Conservation (phyloP, 2,888 invertebrate species). For the Ischnura elegans region DNA sequence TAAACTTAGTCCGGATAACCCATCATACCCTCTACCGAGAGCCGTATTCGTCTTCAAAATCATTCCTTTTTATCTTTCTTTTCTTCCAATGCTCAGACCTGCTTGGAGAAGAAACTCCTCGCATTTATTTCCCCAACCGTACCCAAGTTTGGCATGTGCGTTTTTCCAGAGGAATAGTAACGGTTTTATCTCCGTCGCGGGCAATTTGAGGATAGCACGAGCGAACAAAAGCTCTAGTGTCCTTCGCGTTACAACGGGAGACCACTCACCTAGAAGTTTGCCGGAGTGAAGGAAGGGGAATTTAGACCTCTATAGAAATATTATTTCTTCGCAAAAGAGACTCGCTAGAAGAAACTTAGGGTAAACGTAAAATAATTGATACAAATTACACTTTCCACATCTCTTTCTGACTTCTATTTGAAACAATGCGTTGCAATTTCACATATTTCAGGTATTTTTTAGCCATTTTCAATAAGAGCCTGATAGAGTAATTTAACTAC, state of each 20-base stretch:
- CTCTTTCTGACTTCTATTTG: no score
- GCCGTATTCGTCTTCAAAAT: conserved; percentile 5
- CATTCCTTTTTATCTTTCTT: background rate
- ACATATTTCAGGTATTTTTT: no score
- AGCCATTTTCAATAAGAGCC: no score
- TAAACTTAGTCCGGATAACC: background rate
- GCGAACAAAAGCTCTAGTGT: background rate
- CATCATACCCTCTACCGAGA: background rate
- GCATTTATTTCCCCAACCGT: background rate
- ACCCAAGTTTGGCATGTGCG: background rate
- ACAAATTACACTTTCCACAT: no score
- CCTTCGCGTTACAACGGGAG: background rate
- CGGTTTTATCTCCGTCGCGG: conserved; percentile 17
- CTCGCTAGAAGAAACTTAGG: no score
- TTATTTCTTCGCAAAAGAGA: no score
- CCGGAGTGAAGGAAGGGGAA: background rate
- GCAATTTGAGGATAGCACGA: background rate
- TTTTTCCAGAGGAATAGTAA: background rate
- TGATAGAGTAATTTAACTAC: no score
- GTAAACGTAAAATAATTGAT: no score
- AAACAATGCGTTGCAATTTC: no score
- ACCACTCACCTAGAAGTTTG: background rate
- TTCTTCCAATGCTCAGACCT: conserved; percentile 4
- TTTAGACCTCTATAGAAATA: background rate
- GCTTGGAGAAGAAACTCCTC: background rate